Base-by-base conservation (phyloP, 2,113 vertebrate genomes). In the Ramphastos sulfuratus region DNA sequence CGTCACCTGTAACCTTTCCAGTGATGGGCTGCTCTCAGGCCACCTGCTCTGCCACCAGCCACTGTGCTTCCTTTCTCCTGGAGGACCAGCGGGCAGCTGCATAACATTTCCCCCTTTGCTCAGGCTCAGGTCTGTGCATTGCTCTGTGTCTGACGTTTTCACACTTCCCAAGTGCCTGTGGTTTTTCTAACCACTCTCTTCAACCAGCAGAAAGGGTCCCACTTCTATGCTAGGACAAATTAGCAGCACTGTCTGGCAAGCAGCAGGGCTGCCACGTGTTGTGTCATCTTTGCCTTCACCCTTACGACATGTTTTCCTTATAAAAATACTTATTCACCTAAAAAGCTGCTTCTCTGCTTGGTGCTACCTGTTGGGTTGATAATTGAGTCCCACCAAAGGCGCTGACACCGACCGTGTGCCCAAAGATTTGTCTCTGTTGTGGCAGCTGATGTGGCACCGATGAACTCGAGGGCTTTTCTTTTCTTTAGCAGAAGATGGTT, bases 321-420 rank as follows among this genome's bases (percentile, higher is more conserved):
- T 15, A 72, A 78, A 81, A 87, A 19, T 1, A 67, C 0, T 0
- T 30, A 27, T 50, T 84, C 78, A 59, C 70, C 25, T 25, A 70
- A 93, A 87, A 82, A 87, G 21, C 52, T 74, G 69, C 58, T 72
- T 83, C 56, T 90, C 42, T 67, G 17, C 69, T 89, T 73, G 80
- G 37, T 1, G 1, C 58, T 59, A 7, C 81, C 60, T 3, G 2
- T 67, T 67, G 82, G 17, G 67, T 63, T 58, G 85, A 67, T 88
- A 87, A 88, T 81, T 74, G 75, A 88, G 28, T 74, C 56, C 79
- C 11, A 15, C 27, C 4, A 12, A 80, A 85, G 44, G 65, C 3
- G 2, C 0, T 50, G 75, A 69, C 17, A 12, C 46, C 0, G 2
- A 23, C 48, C 2, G 0, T 10, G 19, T 25, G 23, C 63, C 83